Conservation (phyloP, 2,113 vertebrate genomes). For the Lasiurus borealis region DNA sequence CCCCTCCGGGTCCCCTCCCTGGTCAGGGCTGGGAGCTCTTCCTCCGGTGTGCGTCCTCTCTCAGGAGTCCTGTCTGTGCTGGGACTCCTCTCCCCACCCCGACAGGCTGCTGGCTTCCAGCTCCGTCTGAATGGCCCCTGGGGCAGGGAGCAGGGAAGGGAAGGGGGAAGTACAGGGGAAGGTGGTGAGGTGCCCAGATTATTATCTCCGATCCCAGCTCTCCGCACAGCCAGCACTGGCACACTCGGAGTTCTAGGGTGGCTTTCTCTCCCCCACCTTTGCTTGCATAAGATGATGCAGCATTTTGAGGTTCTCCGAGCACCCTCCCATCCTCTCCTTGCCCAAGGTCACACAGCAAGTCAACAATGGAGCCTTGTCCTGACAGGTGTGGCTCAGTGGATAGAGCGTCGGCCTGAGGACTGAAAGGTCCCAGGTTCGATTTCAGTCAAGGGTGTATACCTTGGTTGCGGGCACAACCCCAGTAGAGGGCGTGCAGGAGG, state of each 20-base stretch:
- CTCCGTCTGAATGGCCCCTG: fast-evolving
- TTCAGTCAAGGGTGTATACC: too few species aligned
- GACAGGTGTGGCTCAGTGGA: too few species aligned
- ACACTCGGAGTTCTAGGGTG: background rate
- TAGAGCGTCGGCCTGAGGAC: too few species aligned
- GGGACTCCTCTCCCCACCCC: background rate
- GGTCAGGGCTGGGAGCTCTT: background rate
- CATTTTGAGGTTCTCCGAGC: background rate
- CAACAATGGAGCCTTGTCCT: background rate
- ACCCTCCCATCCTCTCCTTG: background rate
- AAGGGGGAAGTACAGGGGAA: background rate
- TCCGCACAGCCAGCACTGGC: background rate
- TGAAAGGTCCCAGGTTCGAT: too few species aligned
- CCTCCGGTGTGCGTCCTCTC: background rate
- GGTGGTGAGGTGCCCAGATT: background rate
- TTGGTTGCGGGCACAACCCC: too few species aligned
- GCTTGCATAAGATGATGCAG: background rate
- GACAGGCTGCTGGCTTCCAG: background rate
- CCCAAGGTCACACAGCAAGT: background rate
- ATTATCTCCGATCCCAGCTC: background rate
- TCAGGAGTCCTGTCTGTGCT: background rate
- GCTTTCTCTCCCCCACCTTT: background rate
- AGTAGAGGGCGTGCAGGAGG: too few species aligned
- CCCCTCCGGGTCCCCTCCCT: background rate
- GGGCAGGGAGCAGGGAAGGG: background rate